Evolutionary conservation across 2,113 vertebrate genomes (phyloP).

Genomic region (Sapajus apella): DNA sequence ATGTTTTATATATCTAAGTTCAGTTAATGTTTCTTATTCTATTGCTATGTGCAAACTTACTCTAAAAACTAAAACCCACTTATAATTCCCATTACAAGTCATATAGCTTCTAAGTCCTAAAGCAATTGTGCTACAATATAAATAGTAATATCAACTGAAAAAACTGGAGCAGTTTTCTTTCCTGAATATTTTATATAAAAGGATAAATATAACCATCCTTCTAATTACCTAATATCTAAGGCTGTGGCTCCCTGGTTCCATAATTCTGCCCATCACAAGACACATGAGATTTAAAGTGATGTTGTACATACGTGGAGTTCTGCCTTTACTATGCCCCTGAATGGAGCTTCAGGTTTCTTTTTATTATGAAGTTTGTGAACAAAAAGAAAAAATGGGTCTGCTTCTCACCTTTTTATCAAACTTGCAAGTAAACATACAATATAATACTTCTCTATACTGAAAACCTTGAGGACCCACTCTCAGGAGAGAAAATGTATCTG

Average conservation of each 20-base stretch:
- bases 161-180: not conserved
- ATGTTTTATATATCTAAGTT: slow-evolving; percentile 7
- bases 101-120: not conserved
- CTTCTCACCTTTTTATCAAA: not conserved
- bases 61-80: slow-evolving; percentile 38
- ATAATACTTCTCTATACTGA: not conserved
- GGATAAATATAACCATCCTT: not conserved
- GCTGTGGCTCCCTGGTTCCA: not conserved
- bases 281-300: not conserved
- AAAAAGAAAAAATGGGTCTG: not conserved
- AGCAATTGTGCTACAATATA: not conserved
- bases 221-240: not conserved
- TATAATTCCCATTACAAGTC: not conserved
- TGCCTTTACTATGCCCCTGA: not conserved
- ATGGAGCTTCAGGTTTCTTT: not conserved
- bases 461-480: not conserved
- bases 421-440: not conserved
- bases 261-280: not conserved
- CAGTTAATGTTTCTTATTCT: not conserved
- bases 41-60: slow-evolving; percentile 21
- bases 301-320: not conserved
- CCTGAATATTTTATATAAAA: slow-evolving; percentile 10
- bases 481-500: not conserved
- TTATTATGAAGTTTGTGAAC: not conserved
- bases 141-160: not conserved